Evolutionary conservation across 92 coral and sea anemone species (phyloP).

Genomic region (Virgularia gustaviana): DNA sequence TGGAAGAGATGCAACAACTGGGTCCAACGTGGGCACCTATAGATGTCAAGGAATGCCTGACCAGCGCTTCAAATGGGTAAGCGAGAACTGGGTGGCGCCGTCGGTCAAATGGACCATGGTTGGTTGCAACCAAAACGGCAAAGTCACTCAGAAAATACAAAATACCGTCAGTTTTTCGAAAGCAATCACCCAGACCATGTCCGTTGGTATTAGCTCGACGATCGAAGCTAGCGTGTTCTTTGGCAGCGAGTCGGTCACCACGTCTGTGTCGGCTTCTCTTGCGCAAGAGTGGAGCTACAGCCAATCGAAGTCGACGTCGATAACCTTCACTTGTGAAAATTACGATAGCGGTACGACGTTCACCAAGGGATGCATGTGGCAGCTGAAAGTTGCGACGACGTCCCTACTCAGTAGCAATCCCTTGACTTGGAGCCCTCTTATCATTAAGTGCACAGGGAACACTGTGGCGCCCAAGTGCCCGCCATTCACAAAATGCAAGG

Average conservation of each 20-base stretch:
- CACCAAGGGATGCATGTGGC: conserved; percentile 43
- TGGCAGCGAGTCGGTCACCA: neutral
- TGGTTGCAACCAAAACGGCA: conserved; percentile 40
- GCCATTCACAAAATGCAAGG: conserved; percentile 35
- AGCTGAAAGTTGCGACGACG: conserved; percentile 17
- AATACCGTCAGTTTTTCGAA: neutral
- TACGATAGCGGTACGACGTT: conserved; percentile 25
- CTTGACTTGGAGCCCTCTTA: conserved; percentile 35
- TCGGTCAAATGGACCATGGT: conserved; percentile 27
- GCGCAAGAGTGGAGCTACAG: conserved; percentile 29
- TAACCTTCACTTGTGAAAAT: conserved; percentile 37
- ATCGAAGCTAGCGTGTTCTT: neutral
- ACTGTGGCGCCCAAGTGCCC: conserved; percentile 32
- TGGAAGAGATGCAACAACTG: neutral
- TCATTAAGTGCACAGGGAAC: conserved; percentile 34
- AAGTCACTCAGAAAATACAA: conserved; percentile 1
- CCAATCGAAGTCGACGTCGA: conserved; percentile 13
- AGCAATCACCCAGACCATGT: neutral
- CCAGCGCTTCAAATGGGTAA: conserved; percentile 37
- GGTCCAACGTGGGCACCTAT: conserved; percentile 23
- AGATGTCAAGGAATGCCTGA: conserved; percentile 25
- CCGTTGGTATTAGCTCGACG: neutral
- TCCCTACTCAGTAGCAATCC: neutral
- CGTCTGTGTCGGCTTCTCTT: neutral
- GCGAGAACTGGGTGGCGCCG: conserved; percentile 35